Percentiles rank a stretch among this genome's conserved stretches.
Conservation (phyloP, 2,113 vertebrate species). For the Jaculus jaculus region DNA sequence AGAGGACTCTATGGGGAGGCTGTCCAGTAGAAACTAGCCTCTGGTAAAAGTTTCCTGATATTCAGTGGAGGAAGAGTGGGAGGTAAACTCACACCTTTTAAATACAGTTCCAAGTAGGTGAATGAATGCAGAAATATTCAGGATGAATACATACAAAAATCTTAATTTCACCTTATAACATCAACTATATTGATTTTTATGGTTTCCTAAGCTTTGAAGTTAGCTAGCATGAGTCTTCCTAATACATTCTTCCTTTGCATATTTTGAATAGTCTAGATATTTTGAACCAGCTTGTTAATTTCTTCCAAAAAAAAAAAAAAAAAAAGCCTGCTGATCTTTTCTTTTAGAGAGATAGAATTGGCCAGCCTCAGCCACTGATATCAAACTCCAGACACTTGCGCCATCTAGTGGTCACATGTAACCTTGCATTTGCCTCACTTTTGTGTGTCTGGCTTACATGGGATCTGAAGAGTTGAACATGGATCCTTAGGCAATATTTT, state of each 20-base stretch:
- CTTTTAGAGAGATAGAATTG: background rate
- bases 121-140: no score
- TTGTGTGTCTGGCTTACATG: no score
- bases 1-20: no score
- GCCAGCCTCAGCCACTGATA: no score
- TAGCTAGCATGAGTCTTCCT: no score
- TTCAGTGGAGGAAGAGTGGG: background rate
- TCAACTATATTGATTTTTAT: fast-evolving
- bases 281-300: background rate
- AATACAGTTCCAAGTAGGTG: background rate
- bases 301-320: background rate
- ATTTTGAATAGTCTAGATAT: background rate
- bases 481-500: background rate
- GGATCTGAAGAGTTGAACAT: no score
- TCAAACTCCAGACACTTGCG: no score
- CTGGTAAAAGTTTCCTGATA: no score
- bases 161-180: background rate
- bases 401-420: no score
- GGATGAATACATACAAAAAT: background rate
- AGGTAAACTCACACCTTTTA: no score
- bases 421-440: no score
- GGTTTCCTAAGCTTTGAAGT: background rate
- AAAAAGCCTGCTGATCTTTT: background rate
- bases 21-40: background rate
- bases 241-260: background rate